Evolutionary conservation across 2,113 vertebrate genomes (phyloP), one percentile per base, ranked within the genome.

Genomic region (Colistium nudipinnis): DNA sequence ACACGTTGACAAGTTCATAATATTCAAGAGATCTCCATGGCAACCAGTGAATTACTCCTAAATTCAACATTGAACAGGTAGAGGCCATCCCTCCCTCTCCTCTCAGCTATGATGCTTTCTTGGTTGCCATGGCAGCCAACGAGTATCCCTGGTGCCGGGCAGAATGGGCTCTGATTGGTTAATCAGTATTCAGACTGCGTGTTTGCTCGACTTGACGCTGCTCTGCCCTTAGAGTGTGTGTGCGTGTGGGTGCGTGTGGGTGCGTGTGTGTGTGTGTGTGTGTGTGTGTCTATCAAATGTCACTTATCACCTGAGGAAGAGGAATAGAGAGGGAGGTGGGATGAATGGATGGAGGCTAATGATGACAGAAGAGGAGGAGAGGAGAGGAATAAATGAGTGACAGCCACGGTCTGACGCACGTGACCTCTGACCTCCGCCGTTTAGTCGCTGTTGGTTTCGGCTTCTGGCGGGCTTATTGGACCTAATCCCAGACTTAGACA

Each of bases 111-210:
- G 61, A 83, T 71, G 85, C 78, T 83, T 87, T 76, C 54, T 78
- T 39, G 73, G 87, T 86, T 86, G 76, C 83, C 61, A 77, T 62
- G 62, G 74, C 63, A 76, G 54, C 78, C 70, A 81, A 87, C 44
- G 16, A 83, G 75, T 73, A 62, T 74, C 68, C 64, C 69, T 86
- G 73, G 79, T 78, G 67, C 74, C 31, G 63, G 74, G 76, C 83
- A 78, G 78, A 79, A 72, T 61, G 57, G 64, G 49, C 79, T 79
- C 63, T 86, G 83, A 87, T 87, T 90, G 86, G 88, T 83, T 84
- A 62, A 90, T 90, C 83, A 74, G 81, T 78, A 87, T 88, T 90
- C 89, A 81, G 65, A 36, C 61, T 6, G 65, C 27, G 56, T 65
- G 62, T 67, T 62, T 53, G 56, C 81, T 70, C 53, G 54, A 52